Conservation (phyloP, 2,888 invertebrate species). For the Thera britannica region DNA sequence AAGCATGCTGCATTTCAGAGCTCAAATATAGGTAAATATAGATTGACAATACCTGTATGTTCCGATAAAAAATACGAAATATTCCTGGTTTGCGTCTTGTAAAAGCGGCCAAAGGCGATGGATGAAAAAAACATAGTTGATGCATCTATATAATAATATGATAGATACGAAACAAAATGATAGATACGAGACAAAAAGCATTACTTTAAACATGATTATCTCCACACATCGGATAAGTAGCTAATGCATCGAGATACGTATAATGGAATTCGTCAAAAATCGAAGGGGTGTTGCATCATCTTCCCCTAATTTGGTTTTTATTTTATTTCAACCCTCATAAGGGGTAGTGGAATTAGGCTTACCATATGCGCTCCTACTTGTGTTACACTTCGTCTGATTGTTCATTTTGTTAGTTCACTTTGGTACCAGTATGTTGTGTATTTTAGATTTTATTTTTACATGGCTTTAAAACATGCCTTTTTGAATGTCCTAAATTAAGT, state of each 20-base stretch:
- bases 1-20: too few species aligned
- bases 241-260: slow-evolving; percentile 72
- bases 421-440: slow-evolving; percentile 39
- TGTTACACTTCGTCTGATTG: slow-evolving; percentile 72
- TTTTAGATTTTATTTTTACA: background rate
- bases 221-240: slow-evolving; percentile 62
- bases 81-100: too few species aligned
- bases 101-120: too few species aligned
- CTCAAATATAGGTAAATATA: too few species aligned
- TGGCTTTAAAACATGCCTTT: background rate
- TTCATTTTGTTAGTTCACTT: slow-evolving; percentile 61
- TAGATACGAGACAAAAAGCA: slow-evolving; percentile 10
- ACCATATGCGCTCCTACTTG: slow-evolving; percentile 83
- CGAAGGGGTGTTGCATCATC: slow-evolving; percentile 84
- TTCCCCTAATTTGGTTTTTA: slow-evolving; percentile 83
- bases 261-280: slow-evolving; percentile 84
- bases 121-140: background rate
- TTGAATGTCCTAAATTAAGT: too few species aligned
- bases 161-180: background rate
- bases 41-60: too few species aligned
- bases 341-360: slow-evolving; percentile 79
- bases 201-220: slow-evolving; percentile 48
- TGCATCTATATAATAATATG: background rate
- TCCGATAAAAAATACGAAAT: too few species aligned
- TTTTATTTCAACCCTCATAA: slow-evolving; percentile 76